Conservation (phyloP, 2,797 vertebrate species). For the Setipinna tenuifilis region DNA sequence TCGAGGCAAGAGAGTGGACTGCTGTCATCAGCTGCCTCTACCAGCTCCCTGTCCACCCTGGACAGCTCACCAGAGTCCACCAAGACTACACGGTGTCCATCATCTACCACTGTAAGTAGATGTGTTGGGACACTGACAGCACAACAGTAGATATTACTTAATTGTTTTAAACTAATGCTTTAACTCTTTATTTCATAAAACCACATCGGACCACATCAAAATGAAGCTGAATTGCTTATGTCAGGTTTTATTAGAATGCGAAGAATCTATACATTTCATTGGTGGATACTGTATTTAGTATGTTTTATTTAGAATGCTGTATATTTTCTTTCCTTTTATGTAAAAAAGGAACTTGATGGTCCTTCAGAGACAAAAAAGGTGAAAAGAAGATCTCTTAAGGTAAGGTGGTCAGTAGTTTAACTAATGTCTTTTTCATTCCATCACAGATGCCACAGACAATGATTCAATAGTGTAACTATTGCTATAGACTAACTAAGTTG, state of each 20-base stretch:
- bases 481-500: too few species aligned
- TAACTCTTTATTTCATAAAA: too few species aligned
- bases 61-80: conserved; percentile 83
- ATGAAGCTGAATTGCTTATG: too few species aligned
- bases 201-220: too few species aligned
- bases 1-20: conserved; percentile 78
- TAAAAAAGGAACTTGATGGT: conserved; percentile 64
- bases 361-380: conserved; percentile 65
- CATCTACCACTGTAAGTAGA: conserved; percentile 67
- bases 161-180: too few species aligned
- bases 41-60: conserved; percentile 71
- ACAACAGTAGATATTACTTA: background rate
- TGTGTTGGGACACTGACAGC: background rate
- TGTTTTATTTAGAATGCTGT: background rate
- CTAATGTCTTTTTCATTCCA: background rate
- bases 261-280: background rate
- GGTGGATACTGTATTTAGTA: background rate
- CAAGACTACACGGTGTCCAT: conserved; percentile 56
- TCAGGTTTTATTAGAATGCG: too few species aligned
- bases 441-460: background rate
- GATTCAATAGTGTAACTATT: too few species aligned
- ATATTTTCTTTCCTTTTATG: background rate
- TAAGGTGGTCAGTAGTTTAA: conserved; percentile 46
- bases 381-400: conserved; percentile 76
- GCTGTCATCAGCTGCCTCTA: conserved; percentile 71